phyloP scores from a whole-genome alignment of 2,888 invertebrate species.

The Lampropteryx suffumata region DNA sequence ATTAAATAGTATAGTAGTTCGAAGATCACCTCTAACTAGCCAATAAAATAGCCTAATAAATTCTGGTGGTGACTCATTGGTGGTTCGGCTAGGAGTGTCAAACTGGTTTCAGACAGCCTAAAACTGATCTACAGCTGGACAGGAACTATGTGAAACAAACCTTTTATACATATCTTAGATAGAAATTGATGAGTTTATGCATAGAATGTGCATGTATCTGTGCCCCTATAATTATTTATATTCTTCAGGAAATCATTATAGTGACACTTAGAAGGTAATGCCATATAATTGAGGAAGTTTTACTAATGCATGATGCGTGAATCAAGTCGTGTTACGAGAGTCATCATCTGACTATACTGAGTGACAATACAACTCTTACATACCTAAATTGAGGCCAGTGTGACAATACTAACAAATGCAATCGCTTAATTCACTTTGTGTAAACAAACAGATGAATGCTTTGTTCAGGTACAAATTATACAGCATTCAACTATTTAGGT shows the following conservation, averaged over 20 bases:
- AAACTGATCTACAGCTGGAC: slow-evolving; percentile 17
- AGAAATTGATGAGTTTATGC: background rate
- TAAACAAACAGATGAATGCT: slow-evolving; percentile 2
- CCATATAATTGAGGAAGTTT: slow-evolving; percentile 12
- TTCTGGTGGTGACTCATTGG: slow-evolving; percentile 15
- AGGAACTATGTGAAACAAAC: slow-evolving; percentile 12
- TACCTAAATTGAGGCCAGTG: no score
- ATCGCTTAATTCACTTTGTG: background rate
- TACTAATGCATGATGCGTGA: background rate
- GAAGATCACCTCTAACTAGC: slow-evolving; percentile 10
- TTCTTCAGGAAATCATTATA: slow-evolving; percentile 4
- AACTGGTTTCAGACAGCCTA: slow-evolving; percentile 22
- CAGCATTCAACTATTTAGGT: background rate
- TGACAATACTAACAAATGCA: background rate
- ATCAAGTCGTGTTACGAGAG: slow-evolving; percentile 11
- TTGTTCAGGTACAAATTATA: no score
- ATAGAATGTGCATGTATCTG: background rate
- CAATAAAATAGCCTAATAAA: slow-evolving; percentile 10
- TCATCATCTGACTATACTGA: slow-evolving; percentile 1
- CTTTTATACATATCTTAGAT: no score
- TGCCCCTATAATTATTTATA: background rate
- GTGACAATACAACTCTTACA: background rate
- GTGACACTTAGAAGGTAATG: background rate
- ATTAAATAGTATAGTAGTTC: background rate
- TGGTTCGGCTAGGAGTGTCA: slow-evolving; percentile 19